Conservation (phyloP, 2,888 invertebrate genomes). For the Osmoderma eremita region DNA sequence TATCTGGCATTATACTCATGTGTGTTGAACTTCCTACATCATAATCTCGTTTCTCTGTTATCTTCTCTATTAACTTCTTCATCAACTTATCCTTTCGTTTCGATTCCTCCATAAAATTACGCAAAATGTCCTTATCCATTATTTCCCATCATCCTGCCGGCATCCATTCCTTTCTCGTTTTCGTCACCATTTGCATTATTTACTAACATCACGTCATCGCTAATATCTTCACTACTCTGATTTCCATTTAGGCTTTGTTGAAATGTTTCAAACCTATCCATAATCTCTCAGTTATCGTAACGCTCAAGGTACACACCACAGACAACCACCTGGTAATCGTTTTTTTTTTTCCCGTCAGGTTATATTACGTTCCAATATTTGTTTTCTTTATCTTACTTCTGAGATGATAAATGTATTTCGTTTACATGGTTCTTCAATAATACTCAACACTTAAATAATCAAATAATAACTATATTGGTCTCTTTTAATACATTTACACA, state of each 20-base stretch:
- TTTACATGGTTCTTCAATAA: too few species aligned
- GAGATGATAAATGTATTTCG: not conserved
- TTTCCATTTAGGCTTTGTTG: not conserved
- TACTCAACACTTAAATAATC: too few species aligned
- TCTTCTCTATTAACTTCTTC: not conserved
- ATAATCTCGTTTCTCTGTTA: not conserved
- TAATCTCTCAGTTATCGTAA: not conserved
- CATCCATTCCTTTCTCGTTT: not conserved
- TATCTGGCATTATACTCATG: not conserved
- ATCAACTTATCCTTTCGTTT: not conserved
- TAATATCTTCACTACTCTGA: not conserved
- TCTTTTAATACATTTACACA: too few species aligned
- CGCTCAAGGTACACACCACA: not conserved
- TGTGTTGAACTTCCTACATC: not conserved
- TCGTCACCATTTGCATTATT: not conserved
- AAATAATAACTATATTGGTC: too few species aligned
- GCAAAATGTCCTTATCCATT: too few species aligned
- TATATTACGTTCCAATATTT: not conserved
- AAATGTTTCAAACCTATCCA: not conserved
- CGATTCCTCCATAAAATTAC: not conserved
- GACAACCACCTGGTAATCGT: not conserved
- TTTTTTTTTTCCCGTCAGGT: not conserved
- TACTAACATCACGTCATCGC: not conserved
- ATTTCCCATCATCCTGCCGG: not conserved
- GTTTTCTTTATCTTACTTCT: not conserved